Percentiles rank a stretch among this genome's conserved stretches.
Conservation (phyloP, 1,140 invertebrate species). For the Triops longicaudatus region DNA sequence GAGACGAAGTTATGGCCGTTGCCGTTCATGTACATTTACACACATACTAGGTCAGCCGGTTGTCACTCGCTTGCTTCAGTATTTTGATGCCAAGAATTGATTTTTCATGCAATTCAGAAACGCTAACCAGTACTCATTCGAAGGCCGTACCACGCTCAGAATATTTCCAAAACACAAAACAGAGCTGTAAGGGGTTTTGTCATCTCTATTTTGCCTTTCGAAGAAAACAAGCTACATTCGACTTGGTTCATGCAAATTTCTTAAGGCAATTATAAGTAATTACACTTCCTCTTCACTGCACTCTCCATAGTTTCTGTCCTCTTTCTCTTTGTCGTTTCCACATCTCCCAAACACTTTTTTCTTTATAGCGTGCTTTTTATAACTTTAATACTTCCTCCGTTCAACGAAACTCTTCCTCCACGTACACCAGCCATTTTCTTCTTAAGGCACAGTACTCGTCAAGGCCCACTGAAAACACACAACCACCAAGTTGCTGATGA, state of each 20-base stretch:
- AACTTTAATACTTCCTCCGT: not conserved
- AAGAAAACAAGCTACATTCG: constrained; percentile 1
- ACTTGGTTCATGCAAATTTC: constrained; percentile 5
- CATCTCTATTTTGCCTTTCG: not conserved
- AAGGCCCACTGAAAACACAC: not conserved
- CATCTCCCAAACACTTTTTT: not conserved
- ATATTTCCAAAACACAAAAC: too few relatives aligned
- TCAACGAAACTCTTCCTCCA: not conserved
- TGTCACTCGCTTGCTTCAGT: too few relatives aligned
- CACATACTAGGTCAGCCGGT: too few relatives aligned
- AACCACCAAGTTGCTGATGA: not conserved
- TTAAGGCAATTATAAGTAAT: constrained; percentile 13
- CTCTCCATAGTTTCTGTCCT: not conserved
- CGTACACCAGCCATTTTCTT: not conserved
- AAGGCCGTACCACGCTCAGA: too few relatives aligned
- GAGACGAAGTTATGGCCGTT: too few relatives aligned
- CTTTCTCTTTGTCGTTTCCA: not conserved
- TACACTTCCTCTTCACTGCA: not conserved
- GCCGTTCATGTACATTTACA: too few relatives aligned
- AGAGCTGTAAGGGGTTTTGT: not conserved
- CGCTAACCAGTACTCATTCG: too few relatives aligned
- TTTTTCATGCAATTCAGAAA: too few relatives aligned
- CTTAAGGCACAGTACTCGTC: not conserved
- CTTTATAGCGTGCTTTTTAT: not conserved
- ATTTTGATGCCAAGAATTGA: too few relatives aligned